phyloP scores from a whole-genome alignment of 2,797 vertebrate species.

The Rhincodon typus region DNA sequence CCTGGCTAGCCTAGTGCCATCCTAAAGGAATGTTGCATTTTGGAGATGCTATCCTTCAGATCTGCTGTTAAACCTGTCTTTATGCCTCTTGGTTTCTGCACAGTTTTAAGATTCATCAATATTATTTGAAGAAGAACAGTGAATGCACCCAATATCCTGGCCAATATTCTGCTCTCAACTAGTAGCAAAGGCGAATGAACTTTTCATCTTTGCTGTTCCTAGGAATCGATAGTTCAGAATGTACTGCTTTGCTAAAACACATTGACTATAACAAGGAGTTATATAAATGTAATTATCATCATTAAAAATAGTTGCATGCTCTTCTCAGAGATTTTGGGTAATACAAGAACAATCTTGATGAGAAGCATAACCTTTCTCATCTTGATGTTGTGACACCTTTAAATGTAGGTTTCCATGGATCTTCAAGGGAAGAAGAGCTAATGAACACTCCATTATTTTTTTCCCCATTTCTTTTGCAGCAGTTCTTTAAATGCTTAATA shows the following conservation, averaged over 20 bases:
- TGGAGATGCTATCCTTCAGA: neutral
- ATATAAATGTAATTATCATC: neutral
- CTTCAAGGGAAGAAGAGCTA: neutral
- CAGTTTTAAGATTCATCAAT: neutral
- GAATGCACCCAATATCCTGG: neutral
- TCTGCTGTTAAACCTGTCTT: neutral
- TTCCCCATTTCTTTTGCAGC: neutral
- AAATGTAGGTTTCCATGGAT: neutral
- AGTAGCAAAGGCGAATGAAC: neutral
- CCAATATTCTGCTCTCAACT: neutral
- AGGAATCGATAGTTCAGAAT: neutral
- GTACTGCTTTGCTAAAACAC: neutral
- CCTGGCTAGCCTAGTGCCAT: too few relatives aligned
- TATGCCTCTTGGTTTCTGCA: neutral
- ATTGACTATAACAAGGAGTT: neutral
- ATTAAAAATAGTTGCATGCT: neutral
- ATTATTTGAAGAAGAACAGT: neutral
- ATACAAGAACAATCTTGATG: neutral
- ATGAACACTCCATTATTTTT: neutral
- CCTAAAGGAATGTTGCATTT: neutral
- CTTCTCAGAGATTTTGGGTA: neutral
- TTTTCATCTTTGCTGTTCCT: neutral
- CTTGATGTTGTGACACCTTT: neutral
- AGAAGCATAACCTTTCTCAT: neutral
- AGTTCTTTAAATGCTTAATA: slow-evolving; percentile 21